Evolutionary conservation across 2,888 invertebrate species (phyloP).

Genomic region (Pterobdella sp.): DNA sequence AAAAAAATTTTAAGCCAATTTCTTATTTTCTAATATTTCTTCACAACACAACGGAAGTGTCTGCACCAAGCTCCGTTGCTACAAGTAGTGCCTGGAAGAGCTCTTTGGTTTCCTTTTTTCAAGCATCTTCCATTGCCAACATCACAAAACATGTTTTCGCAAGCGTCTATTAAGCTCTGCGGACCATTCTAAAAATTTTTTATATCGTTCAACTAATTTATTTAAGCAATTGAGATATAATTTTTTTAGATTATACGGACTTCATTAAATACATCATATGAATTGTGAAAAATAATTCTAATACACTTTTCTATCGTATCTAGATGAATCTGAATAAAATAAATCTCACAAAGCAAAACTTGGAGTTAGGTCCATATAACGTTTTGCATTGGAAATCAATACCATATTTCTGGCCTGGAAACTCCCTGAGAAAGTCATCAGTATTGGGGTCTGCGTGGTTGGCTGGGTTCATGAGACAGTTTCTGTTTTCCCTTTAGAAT

Average conservation of each 20-base stretch:
- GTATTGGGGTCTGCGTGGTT: neutral
- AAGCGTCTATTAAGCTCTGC: neutral
- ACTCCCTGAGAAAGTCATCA: conserved; percentile 3
- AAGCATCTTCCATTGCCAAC: neutral
- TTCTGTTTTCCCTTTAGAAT: neutral
- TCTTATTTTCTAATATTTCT: too few species aligned
- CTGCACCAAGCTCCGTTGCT: neutral
- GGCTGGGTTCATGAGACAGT: neutral
- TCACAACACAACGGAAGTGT: neutral
- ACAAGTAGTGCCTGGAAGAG: neutral
- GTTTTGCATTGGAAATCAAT: neutral
- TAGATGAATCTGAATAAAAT: neutral
- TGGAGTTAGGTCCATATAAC: neutral
- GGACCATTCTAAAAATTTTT: neutral
- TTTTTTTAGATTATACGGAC: neutral
- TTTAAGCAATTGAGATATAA: neutral
- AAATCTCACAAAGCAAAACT: neutral
- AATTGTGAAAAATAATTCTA: neutral
- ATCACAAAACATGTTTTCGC: neutral
- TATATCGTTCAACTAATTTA: neutral
- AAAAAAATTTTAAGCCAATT: too few species aligned
- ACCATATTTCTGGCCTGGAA: neutral
- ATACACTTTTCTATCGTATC: neutral
- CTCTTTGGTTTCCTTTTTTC: neutral
- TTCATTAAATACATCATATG: neutral